Conservation (phyloP, 2,113 vertebrate genomes). For the Cervus canadensis region DNA sequence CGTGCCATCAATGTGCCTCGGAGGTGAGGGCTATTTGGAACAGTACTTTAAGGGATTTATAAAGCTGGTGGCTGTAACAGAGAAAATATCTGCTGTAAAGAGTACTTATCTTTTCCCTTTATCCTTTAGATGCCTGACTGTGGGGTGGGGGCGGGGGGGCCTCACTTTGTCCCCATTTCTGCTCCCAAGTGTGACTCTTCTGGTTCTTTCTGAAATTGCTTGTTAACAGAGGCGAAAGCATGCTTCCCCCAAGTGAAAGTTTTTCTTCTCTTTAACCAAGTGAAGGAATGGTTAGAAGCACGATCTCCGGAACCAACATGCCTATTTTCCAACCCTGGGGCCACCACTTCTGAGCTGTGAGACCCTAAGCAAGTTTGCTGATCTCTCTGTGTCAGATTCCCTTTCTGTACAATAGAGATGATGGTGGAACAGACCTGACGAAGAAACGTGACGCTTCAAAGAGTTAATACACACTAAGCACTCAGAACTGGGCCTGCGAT, state of each 20-base stretch:
- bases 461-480: background rate
- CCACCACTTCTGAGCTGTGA: background rate
- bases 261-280: background rate
- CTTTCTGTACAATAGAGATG: background rate
- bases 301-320: background rate
- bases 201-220: background rate
- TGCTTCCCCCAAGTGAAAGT: background rate
- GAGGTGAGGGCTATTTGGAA: background rate
- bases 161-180: background rate
- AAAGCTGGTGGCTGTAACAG: background rate
- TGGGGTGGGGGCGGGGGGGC: background rate
- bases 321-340: background rate
- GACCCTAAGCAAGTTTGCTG: background rate
- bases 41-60: background rate
- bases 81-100: background rate
- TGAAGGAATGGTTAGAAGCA: background rate
- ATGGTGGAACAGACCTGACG: background rate
- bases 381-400: background rate
- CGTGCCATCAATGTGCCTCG: background rate
- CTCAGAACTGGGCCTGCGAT: background rate
- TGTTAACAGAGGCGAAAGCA: background rate
- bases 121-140: background rate
- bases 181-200: background rate
- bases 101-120: background rate
- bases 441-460: fast-evolving